phyloP scores from a whole-genome alignment of 1,140 invertebrate genomes.

The Leptopilina boulardi region DNA sequence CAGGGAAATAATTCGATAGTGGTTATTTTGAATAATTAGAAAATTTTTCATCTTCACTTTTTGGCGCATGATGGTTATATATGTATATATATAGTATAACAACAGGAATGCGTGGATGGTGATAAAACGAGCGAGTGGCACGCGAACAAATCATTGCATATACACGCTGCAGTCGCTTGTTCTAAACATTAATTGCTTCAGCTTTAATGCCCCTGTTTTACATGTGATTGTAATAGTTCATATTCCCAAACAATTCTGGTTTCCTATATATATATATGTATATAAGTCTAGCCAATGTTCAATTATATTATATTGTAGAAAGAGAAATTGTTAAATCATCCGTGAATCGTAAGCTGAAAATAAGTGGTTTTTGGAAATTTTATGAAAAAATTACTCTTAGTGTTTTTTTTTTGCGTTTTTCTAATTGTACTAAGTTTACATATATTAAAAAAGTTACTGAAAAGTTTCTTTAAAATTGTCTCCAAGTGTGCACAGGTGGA shows the following conservation, averaged over 20 bases:
- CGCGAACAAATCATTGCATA: slow-evolving; percentile 26
- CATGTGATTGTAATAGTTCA: slow-evolving; percentile 28
- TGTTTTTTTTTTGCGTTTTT: not conserved
- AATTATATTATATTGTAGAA: not conserved
- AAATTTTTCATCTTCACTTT: slow-evolving; percentile 23
- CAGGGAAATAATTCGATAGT: not conserved
- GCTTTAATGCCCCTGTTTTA: slow-evolving; percentile 18
- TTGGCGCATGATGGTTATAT: not conserved
- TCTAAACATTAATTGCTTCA: slow-evolving; percentile 30
- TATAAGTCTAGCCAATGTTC: not conserved
- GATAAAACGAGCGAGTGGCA: slow-evolving; percentile 24
- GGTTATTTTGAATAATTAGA: slow-evolving; percentile 19
- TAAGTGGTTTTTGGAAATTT: too few species aligned
- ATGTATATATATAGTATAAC: slow-evolving; percentile 24
- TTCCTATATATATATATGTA: not conserved
- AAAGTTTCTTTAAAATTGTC: not conserved
- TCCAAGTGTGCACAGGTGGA: not conserved
- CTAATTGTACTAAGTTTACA: not conserved
- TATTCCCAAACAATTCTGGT: not conserved
- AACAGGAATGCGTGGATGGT: slow-evolving; percentile 19
- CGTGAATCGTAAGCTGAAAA: too few species aligned
- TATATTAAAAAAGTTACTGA: slow-evolving; percentile 13
- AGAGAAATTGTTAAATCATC: not conserved
- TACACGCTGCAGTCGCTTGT: slow-evolving; percentile 11
- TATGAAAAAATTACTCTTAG: too few species aligned